Evolutionary conservation across 2,888 invertebrate species (phyloP).

Genomic region (Helleia helle): DNA sequence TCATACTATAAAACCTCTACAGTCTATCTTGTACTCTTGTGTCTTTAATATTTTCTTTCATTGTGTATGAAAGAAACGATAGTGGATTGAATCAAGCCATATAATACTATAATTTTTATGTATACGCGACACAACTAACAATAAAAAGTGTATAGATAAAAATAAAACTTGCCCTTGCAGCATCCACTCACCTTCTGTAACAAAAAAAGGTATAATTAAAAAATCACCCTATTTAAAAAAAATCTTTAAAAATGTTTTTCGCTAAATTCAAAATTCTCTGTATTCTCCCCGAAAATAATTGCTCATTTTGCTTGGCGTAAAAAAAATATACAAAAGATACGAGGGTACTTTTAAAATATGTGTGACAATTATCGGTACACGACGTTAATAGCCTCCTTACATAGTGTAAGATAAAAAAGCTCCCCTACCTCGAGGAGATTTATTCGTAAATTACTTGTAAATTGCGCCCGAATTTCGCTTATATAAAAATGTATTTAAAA

Average conservation of each 20-base stretch:
- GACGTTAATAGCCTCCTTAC: constrained; percentile 70
- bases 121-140: too few species aligned
- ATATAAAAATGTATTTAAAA: constrained; percentile 74
- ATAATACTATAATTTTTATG: too few species aligned
- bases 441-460: constrained; percentile 73
- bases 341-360: constrained; percentile 64
- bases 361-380: constrained; percentile 74
- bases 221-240: constrained; percentile 32
- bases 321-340: constrained; percentile 17
- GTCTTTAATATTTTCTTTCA: too few species aligned
- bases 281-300: constrained; percentile 39
- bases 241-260: constrained; percentile 22
- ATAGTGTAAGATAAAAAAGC: constrained; percentile 55
- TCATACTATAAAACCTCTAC: too few species aligned
- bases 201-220: constrained; percentile 40
- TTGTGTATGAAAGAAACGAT: too few species aligned
- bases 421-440: constrained; percentile 58
- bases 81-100: too few species aligned
- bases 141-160: background rate
- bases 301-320: background rate
- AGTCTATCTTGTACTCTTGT: too few species aligned
- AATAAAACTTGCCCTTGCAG: background rate
- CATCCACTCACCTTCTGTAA: constrained; percentile 67
- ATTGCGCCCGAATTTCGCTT: constrained; percentile 52
- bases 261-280: constrained; percentile 21